Conservation (phyloP, 1,140 invertebrate species). For the Leptoteleia sp. region DNA sequence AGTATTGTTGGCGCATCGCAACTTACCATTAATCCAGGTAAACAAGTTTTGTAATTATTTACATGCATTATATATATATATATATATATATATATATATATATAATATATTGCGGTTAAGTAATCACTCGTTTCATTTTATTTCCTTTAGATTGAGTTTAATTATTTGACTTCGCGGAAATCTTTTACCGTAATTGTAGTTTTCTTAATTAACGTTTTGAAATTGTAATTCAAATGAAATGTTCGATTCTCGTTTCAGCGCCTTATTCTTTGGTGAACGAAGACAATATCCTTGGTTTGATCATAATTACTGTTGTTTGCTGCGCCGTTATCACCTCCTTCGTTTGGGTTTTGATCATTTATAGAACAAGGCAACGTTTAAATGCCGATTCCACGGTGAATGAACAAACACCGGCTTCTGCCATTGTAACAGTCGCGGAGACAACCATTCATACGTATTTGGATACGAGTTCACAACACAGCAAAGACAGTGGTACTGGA, state of each 20-base stretch:
- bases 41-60: slow-evolving; percentile 66
- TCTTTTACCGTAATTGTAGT: neutral
- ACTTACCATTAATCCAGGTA: slow-evolving; percentile 83
- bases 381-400: slow-evolving; percentile 70
- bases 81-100: too few species aligned
- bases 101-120: too few species aligned
- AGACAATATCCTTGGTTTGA: slow-evolving; percentile 89
- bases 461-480: slow-evolving; percentile 80
- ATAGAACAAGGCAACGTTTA: slow-evolving; percentile 88
- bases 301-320: slow-evolving; percentile 93
- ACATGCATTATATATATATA: too few species aligned
- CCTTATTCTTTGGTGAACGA: slow-evolving; percentile 81
- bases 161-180: slow-evolving; percentile 2
- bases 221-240: slow-evolving; percentile 12
- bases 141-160: slow-evolving; percentile 9
- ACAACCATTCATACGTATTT: slow-evolving; percentile 76
- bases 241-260: slow-evolving; percentile 62
- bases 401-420: slow-evolving; percentile 47
- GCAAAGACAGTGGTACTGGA: slow-evolving; percentile 84
- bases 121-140: too few species aligned
- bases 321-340: slow-evolving; percentile 94
- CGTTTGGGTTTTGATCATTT: slow-evolving; percentile 95
- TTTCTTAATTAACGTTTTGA: slow-evolving; percentile 36
- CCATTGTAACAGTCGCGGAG: slow-evolving; percentile 56
- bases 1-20: slow-evolving; percentile 82